Evolutionary conservation across 2,797 vertebrate genomes (phyloP).

Genomic region (Acipenser transmontanus): DNA sequence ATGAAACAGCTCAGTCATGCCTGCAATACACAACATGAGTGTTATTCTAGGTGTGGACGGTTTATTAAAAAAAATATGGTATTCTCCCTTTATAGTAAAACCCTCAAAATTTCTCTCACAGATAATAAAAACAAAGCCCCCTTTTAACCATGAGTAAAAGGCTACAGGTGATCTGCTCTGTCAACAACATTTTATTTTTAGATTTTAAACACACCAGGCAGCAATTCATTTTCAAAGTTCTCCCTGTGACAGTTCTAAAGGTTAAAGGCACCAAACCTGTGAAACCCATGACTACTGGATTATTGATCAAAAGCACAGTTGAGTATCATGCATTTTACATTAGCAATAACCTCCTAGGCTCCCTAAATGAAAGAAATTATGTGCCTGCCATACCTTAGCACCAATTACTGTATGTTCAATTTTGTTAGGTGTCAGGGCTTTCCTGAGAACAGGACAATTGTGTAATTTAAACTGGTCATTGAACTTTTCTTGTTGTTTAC

Average conservation of each 20-base stretch:
- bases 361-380: not conserved
- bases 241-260: constrained; percentile 2
- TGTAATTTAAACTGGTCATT: too few relatives aligned
- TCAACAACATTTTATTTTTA: constrained; percentile 11
- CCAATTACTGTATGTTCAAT: constrained; percentile 8
- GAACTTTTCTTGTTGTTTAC: too few relatives aligned
- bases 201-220: not conserved
- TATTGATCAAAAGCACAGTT: constrained; percentile 11
- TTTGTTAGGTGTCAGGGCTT: not conserved
- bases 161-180: constrained; percentile 10
- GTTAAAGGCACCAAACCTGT: not conserved
- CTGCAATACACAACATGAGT: too few relatives aligned
- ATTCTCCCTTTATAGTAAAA: too few relatives aligned
- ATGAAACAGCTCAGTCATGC: too few relatives aligned
- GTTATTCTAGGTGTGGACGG: too few relatives aligned
- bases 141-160: not conserved
- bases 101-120: too few relatives aligned
- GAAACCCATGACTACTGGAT: constrained; percentile 1
- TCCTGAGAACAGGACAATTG: too few relatives aligned
- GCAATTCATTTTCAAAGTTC: constrained; percentile 6
- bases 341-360: not conserved
- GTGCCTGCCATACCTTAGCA: not conserved
- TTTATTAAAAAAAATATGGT: too few relatives aligned
- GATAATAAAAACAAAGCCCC: too few relatives aligned
- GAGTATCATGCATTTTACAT: constrained; percentile 17